Conservation (phyloP, 2,797 vertebrate species). For the Cuniculus paca region DNA sequence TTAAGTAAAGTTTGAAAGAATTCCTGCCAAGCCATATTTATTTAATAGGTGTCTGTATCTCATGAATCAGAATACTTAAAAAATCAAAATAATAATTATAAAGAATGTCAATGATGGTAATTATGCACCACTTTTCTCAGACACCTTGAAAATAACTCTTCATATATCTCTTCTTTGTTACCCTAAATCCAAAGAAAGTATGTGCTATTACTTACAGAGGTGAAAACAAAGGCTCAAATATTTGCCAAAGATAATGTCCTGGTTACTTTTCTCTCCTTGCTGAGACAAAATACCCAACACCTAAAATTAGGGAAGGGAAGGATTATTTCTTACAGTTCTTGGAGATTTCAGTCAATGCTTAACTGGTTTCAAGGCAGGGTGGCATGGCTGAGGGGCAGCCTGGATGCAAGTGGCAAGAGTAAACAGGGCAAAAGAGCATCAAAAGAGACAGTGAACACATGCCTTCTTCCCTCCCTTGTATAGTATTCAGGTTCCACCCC, state of each 20-base stretch:
- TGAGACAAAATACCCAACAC: too few species aligned
- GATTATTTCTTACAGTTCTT: too few species aligned
- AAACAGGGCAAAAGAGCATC: too few species aligned
- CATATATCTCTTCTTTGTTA: background rate
- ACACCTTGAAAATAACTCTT: background rate
- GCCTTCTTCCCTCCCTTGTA: too few species aligned
- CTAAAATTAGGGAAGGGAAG: too few species aligned
- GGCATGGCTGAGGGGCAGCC: too few species aligned
- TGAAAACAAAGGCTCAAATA: background rate
- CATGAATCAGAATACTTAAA: constrained; percentile 24
- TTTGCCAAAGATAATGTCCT: background rate
- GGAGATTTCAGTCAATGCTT: too few species aligned
- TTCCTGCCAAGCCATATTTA: background rate
- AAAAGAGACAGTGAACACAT: too few species aligned
- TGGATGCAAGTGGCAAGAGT: too few species aligned
- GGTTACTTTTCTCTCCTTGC: too few species aligned
- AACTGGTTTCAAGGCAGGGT: too few species aligned
- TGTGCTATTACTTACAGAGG: background rate
- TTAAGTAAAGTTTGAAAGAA: background rate
- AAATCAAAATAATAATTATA: background rate
- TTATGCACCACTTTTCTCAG: background rate
- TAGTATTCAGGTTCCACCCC: too few species aligned
- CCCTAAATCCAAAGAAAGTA: background rate
- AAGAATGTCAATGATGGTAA: background rate
- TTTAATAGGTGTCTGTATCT: background rate